These are phyloP conservation scores for Acomys russatus DNA, from an alignment of 2,797 vertebrate genomes.

Conservation along the genomic window DNA sequence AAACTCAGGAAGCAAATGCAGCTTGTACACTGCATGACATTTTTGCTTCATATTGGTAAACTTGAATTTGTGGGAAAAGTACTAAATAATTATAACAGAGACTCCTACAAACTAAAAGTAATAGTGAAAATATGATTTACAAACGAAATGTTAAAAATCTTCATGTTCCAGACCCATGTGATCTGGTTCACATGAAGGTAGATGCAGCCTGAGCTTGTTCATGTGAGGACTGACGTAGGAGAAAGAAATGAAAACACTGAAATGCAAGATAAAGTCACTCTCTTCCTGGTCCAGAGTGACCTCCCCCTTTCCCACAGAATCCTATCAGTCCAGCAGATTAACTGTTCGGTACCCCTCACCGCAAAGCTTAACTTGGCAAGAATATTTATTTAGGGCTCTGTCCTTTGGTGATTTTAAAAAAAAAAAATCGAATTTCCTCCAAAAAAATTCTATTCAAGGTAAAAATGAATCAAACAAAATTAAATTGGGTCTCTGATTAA, in stretches of 20 bases:
- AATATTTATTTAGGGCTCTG: conserved; percentile 10
- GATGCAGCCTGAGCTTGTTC: not conserved
- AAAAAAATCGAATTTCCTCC: conserved; percentile 11
- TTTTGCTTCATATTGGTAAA: not conserved
- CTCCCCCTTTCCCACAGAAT: not conserved
- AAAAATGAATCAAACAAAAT: conserved; percentile 49
- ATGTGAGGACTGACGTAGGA: not conserved
- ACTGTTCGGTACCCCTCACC: not conserved
- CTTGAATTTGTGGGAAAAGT: conserved; percentile 42
- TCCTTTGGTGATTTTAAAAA: conserved; percentile 4
- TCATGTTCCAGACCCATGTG: not conserved
- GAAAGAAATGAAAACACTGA: conserved; percentile 22
- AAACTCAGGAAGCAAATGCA: not conserved
- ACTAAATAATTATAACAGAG: not conserved
- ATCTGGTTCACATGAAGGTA: not conserved
- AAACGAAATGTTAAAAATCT: conserved; percentile 26
- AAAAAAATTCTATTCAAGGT: conserved; percentile 40
- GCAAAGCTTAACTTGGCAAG: conserved; percentile 19
- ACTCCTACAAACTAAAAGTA: conserved; percentile 18
- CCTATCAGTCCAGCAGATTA: not conserved
- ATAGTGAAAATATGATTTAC: not conserved
- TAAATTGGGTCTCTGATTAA: conserved; percentile 51
- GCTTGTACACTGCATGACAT: not conserved
- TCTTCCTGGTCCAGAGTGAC: not conserved
- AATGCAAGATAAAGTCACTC: not conserved